Conservation (phyloP, 2,113 vertebrate species). For the Jaculus jaculus region DNA sequence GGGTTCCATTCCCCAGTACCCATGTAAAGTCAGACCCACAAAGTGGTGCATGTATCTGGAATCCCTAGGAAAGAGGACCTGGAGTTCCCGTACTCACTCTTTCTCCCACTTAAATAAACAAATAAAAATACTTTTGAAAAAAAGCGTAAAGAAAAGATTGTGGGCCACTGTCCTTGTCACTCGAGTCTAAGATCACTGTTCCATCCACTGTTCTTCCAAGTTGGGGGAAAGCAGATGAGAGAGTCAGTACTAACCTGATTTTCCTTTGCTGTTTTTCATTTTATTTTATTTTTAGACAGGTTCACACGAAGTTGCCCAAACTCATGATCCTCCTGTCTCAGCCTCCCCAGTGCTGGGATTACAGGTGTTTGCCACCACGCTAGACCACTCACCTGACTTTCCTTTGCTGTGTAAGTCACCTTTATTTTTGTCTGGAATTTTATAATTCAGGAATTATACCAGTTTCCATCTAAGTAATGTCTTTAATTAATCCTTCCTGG, state of each 20-base stretch:
- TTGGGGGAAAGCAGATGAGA: background rate
- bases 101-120: no score
- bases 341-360: background rate
- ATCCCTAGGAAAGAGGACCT: no score
- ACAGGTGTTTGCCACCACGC: background rate
- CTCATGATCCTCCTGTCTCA: background rate
- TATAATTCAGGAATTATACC: conserved; percentile 53
- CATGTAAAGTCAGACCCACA: no score
- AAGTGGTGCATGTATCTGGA: no score
- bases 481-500: conserved; percentile 59
- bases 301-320: background rate
- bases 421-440: conserved; percentile 14
- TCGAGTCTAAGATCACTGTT: background rate
- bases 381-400: background rate
- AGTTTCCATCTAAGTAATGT: conserved; percentile 35
- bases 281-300: background rate
- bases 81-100: no score
- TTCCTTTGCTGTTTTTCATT: background rate
- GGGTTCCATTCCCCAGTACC: no score
- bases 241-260: background rate
- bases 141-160: no score
- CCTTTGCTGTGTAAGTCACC: background rate
- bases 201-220: background rate
- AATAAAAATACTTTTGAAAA: no score
- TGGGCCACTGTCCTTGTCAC: background rate